Evolutionary conservation across 2,888 invertebrate species (phyloP), one percentile per base, ranked within the genome.

Genomic region (Heteromurus nitidus): DNA sequence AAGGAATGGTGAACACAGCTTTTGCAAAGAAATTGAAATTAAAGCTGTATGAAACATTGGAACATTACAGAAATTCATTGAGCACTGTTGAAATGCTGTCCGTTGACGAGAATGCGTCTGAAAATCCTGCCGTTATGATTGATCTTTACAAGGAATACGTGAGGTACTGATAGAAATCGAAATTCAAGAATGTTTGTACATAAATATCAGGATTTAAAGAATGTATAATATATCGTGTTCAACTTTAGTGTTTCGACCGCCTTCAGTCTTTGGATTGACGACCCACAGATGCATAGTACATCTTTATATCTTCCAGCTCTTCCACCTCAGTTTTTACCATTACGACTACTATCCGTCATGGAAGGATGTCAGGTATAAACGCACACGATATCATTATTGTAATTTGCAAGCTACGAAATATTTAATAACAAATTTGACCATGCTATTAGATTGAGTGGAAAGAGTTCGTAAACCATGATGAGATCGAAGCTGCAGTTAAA

Each of bases 251-350:
- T 93, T 70, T 92, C 92, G 88, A 91, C 91, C 87, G 93, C 94
- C 0, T 92, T 93, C 87, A 90, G 90, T 0, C 89, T 95, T 20
- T 96, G 96, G 96, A 89, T 95, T 75, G 94, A 95, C 88, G 95
- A 95, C 88, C 93, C 93, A 0, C 90, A 93, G 80, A 90, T 95
- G 1, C 94, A 94, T 88, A 93, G 93, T 87, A 90, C 92, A 0
- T 91, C 91, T 62, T 89, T 94, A 22, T 92, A 93, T 88, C 89
- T 94, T 68, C 92, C 93, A 36, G 92, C 93, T 42, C 89, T 95
- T 50, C 94, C 95, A 9, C 92, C 93, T 0, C 93, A 94, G 87
- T 95, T 94, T 88, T 92, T 93, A 89, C 91, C 93, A 5, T 91
- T 91, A 75, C 91, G 93, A 85, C 89, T 95, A 60, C 89, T 91